Evolutionary conservation across 1,140 invertebrate genomes (phyloP).

Genomic region (Lepidostoma basale): DNA sequence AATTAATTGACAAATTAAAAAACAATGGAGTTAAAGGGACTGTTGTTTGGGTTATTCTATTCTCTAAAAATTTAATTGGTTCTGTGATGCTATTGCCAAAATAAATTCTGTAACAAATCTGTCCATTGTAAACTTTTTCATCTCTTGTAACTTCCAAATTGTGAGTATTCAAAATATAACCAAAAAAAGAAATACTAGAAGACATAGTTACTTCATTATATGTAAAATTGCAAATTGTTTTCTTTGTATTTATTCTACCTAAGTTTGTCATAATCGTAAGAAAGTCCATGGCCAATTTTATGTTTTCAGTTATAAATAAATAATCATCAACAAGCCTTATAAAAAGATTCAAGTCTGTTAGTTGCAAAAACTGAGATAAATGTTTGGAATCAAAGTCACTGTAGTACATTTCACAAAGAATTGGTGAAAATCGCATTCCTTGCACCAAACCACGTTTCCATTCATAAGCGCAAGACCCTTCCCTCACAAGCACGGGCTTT

Average conservation of each 20-base stretch:
- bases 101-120: slow-evolving; percentile 58
- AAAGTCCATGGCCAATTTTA: slow-evolving; percentile 53
- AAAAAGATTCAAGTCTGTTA: slow-evolving; percentile 50
- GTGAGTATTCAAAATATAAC: slow-evolving; percentile 53
- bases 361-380: slow-evolving; percentile 48
- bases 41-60: slow-evolving; percentile 55
- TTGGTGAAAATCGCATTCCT: slow-evolving; percentile 59
- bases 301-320: slow-evolving; percentile 55
- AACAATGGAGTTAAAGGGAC: slow-evolving; percentile 54
- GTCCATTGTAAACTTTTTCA: slow-evolving; percentile 52
- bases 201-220: slow-evolving; percentile 49
- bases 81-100: slow-evolving; percentile 52
- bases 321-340: slow-evolving; percentile 58
- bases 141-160: slow-evolving; percentile 54
- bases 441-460: slow-evolving; percentile 59
- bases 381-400: slow-evolving; percentile 52
- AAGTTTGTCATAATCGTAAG: slow-evolving; percentile 52
- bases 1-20: slow-evolving; percentile 55
- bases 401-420: slow-evolving; percentile 58
- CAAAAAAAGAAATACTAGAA: slow-evolving; percentile 53
- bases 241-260: slow-evolving; percentile 55
- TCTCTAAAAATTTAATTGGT: slow-evolving; percentile 53
- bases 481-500: slow-evolving; percentile 52
- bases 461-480: slow-evolving; percentile 55
- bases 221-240: slow-evolving; percentile 56